Base-by-base conservation (phyloP, 2,888 invertebrate genomes). In the Cephus rjabovi region DNA sequence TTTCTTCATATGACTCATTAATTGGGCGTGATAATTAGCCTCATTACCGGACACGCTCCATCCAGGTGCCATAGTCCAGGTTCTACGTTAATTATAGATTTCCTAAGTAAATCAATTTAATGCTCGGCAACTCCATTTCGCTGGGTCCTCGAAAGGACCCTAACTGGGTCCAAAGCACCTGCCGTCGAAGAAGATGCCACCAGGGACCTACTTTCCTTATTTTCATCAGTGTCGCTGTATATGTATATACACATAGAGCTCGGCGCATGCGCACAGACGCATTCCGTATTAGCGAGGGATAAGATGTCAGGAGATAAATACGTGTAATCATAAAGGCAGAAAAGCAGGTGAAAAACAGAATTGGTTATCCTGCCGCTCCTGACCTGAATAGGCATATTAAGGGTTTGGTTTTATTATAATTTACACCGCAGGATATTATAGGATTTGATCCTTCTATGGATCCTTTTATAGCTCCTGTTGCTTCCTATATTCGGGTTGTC, bases 181-280 rank as follows among this genome's bases (percentile, higher is more conserved):
- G 86, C 85, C 87, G 83, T 76, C 80, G 75, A 37, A 79, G 79
- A 82, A 85, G 85, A 84, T 82, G 81, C 81, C 56, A 74, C 74
- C 80, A 79, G 74, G 76, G 79, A 83, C 34, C 69, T 34, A 33
- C 75, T 81, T 79, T 76, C 75, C 12, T 34, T 37, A 77, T 79
- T 79, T 69, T 79, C 81, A 80, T 81, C 83, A 73, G 11, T 12
- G 12, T 40, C 68, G 0, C 68, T 30, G 4, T 75, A 15, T n/a
- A 56, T 56, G 12, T 74, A 73, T 73, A 74, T 75, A 68, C 71
- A 74, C 56, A 30, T 75, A 74, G 68, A 70, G 69, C 76, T 74
- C 35, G 75, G 74, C 74, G 78, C 78, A 73, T 73, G 73, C 78
- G 77, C 75, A 71, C 73, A 79, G 77, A 76, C 77, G 75, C 71